phyloP scores from a whole-genome alignment of 2,888 invertebrate species.

The Noctuana brunneofusca region DNA sequence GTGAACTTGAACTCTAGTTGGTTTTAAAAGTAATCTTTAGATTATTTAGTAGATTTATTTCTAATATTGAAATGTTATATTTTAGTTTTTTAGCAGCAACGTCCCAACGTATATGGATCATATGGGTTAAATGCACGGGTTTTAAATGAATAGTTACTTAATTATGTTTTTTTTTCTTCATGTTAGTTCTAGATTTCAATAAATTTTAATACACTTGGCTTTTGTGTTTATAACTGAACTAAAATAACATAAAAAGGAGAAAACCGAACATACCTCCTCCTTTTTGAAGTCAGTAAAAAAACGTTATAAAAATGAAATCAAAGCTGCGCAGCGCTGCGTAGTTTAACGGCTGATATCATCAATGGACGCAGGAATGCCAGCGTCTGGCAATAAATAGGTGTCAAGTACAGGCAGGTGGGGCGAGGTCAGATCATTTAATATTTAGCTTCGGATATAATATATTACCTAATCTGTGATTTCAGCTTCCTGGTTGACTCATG shows the following conservation, averaged over 20 bases:
- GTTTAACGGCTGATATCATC: neutral
- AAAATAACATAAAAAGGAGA: neutral
- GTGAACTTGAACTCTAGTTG: conserved; percentile 2
- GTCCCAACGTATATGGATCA: too few species aligned
- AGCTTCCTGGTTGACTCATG: conserved; percentile 3
- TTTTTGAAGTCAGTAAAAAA: neutral
- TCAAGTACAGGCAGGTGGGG: neutral
- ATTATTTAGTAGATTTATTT: too few species aligned
- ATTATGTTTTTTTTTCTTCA: too few species aligned
- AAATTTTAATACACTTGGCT: too few species aligned
- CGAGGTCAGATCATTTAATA: neutral
- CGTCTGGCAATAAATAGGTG: neutral
- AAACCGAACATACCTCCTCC: too few species aligned
- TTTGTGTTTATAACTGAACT: neutral
- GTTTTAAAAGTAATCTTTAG: neutral
- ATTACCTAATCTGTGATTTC: neutral
- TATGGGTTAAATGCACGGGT: too few species aligned
- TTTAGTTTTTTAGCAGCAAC: too few species aligned
- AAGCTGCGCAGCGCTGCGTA: neutral
- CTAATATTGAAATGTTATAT: too few species aligned
- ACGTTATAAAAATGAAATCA: conserved; percentile 5
- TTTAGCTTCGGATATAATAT: neutral
- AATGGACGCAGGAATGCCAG: neutral
- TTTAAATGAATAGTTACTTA: too few species aligned
- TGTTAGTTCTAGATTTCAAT: too few species aligned